Evolutionary conservation across 64 coral and sea anemone genomes (phyloP).

Genomic region (Anthopleura sola): DNA sequence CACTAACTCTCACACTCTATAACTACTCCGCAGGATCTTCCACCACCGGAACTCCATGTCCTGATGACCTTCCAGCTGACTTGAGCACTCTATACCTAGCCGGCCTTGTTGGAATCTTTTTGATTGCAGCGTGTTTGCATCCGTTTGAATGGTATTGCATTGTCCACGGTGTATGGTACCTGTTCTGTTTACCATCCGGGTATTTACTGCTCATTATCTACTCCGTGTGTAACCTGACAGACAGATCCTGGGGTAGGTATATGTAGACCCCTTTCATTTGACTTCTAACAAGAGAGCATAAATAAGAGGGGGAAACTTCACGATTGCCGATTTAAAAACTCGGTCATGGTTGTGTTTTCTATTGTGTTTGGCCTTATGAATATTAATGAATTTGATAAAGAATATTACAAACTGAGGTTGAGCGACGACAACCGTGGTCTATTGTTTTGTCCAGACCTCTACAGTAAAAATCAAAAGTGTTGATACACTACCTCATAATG

Average conservation of each 20-base stretch:
- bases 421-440: no score
- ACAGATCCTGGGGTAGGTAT: constrained; percentile 88
- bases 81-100: constrained; percentile 68
- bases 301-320: no score
- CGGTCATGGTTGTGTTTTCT: no score
- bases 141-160: constrained; percentile 67
- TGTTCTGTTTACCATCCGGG: constrained; percentile 84
- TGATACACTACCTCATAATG: no score
- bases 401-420: no score
- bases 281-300: no score
- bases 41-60: background rate
- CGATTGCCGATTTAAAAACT: no score
- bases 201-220: constrained; percentile 91
- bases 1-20: background rate
- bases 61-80: constrained; percentile 41
- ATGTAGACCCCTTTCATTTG: no score
- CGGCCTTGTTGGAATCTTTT: constrained; percentile 48
- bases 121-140: constrained; percentile 69
- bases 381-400: no score
- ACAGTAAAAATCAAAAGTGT: no score
- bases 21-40: background rate
- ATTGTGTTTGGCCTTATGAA: no score
- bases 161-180: constrained; percentile 82
- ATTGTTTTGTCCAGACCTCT: no score
- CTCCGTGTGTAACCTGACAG: constrained; percentile 87